Evolutionary conservation across 2,888 invertebrate genomes (phyloP).

Genomic region (Hemicrepidius hirtus): DNA sequence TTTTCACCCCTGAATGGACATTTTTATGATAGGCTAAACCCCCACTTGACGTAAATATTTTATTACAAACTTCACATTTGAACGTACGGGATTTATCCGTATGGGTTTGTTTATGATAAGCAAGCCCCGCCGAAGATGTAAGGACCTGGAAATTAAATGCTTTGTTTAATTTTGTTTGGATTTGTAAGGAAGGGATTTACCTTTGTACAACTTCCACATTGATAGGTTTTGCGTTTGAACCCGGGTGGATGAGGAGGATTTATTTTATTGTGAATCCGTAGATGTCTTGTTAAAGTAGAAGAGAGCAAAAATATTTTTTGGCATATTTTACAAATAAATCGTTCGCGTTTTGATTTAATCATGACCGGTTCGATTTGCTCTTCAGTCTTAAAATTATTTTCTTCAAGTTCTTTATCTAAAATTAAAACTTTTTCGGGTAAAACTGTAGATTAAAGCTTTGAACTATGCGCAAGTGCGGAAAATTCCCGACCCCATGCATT

Average conservation of each 20-base stretch:
- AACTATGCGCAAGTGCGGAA: no score
- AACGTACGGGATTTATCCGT: slow-evolving; percentile 12
- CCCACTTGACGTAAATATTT: slow-evolving; percentile 44
- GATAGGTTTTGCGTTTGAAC: neutral
- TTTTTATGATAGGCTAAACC: slow-evolving; percentile 45
- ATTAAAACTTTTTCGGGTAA: no score
- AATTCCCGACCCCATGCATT: no score
- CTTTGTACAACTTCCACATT: slow-evolving; percentile 2
- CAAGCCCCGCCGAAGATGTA: slow-evolving; percentile 24
- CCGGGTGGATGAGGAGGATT: neutral
- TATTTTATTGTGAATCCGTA: slow-evolving; percentile 31
- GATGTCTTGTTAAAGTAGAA: slow-evolving; percentile 39
- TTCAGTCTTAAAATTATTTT: no score
- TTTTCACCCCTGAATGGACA: slow-evolving; percentile 23
- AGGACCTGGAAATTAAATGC: slow-evolving; percentile 5
- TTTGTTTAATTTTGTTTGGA: neutral
- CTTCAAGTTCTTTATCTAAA: no score
- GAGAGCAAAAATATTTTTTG: slow-evolving; percentile 43
- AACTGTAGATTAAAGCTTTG: no score
- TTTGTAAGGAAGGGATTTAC: no score
- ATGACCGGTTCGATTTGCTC: no score
- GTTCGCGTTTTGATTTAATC: neutral
- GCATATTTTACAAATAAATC: slow-evolving; percentile 42
- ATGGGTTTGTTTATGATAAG: slow-evolving; percentile 27
- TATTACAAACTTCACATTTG: slow-evolving; percentile 41